phyloP scores from a whole-genome alignment of 2,888 invertebrate genomes.

The Leptopterna dolabrata region DNA sequence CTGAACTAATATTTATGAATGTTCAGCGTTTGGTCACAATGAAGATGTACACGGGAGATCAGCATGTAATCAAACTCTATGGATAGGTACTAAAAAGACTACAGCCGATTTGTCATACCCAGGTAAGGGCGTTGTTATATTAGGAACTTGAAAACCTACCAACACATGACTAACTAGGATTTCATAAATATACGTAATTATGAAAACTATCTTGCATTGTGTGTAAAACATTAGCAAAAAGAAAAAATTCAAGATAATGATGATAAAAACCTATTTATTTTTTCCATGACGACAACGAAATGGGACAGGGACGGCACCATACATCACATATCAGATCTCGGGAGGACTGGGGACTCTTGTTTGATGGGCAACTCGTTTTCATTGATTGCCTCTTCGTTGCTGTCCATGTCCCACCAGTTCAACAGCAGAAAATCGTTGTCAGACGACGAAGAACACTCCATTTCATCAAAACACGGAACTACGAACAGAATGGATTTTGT shows the following conservation, averaged over 20 bases:
- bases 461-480: constrained; percentile 53
- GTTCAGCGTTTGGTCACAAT: no score
- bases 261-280: constrained; percentile 22
- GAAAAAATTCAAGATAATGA: neutral
- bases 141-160: no score
- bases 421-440: constrained; percentile 55
- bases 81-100: no score
- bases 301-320: constrained; percentile 4
- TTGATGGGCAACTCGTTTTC: constrained; percentile 58
- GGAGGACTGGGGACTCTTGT: constrained; percentile 52
- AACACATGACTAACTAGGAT: no score
- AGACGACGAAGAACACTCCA: constrained; percentile 39
- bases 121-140: no score
- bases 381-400: constrained; percentile 58
- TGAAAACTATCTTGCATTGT: no score
- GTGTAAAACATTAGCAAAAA: neutral
- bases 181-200: no score
- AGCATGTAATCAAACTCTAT: no score
- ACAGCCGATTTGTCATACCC: no score
- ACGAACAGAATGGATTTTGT: constrained; percentile 23
- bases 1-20: no score
- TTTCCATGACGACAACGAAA: neutral
- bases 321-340: constrained; percentile 42
- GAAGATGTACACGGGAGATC: no score
- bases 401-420: constrained; percentile 57